Percentiles rank a stretch among this genome's conserved stretches.
Evolutionary conservation across 92 coral and sea anemone species (phyloP).

Genomic region (Phenganax stokvisi): DNA sequence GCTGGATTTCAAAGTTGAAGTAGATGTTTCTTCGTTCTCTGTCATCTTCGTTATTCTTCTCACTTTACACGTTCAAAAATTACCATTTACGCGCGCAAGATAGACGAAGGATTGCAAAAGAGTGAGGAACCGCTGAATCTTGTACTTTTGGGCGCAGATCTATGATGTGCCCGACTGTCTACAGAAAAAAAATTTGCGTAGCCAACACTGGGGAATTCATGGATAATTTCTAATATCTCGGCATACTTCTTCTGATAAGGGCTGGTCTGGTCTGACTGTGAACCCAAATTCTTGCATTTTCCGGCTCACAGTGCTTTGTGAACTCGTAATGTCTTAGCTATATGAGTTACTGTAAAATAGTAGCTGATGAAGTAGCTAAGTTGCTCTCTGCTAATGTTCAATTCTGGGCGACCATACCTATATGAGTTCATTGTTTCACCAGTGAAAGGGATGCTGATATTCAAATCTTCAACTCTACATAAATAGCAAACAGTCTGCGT

Average conservation of each 20-base stretch:
- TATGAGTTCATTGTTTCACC: conserved; percentile 30
- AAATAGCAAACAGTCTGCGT: conserved; percentile 35
- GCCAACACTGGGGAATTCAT: conserved; percentile 44
- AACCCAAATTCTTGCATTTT: conserved; percentile 39
- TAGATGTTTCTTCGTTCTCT: too few relatives aligned
- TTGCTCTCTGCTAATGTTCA: conserved; percentile 37
- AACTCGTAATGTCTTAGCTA: conserved; percentile 52
- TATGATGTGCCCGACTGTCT: too few relatives aligned
- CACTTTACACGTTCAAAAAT: too few relatives aligned
- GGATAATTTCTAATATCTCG: conserved; percentile 46
- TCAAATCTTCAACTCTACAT: conserved; percentile 41
- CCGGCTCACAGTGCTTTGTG: conserved; percentile 51
- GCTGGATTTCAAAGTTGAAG: too few relatives aligned
- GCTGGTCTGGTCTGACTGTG: conserved; percentile 32
- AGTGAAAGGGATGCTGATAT: conserved; percentile 24
- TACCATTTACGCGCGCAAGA: too few relatives aligned
- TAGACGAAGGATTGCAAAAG: too few relatives aligned
- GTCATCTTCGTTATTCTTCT: too few relatives aligned
- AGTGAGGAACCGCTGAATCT: too few relatives aligned
- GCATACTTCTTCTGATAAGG: conserved; percentile 48
- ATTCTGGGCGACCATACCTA: conserved; percentile 42
- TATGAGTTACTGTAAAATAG: conserved; percentile 43
- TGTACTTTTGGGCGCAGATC: too few relatives aligned
- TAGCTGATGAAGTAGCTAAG: conserved; percentile 38
- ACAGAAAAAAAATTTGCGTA: not conserved